These are phyloP conservation scores for Plagodis dolabraria DNA, from an alignment of 2,888 invertebrate species.

Conservation along the genomic window DNA sequence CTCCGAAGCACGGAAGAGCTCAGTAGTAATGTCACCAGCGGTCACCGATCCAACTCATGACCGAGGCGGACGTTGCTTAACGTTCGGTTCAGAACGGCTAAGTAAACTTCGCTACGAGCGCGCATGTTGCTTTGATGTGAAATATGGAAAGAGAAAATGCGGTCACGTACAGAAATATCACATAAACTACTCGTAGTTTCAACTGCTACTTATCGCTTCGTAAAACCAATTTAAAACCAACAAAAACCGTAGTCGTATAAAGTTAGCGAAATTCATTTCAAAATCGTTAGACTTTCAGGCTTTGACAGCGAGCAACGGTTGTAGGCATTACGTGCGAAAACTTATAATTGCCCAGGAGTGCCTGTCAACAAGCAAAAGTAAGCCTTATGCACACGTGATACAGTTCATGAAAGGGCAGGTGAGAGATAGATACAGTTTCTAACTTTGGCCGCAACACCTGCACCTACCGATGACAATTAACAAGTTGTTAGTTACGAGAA, in stretches of 20 bases:
- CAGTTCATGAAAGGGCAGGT: slow-evolving; percentile 8
- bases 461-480: slow-evolving; percentile 34
- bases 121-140: no score
- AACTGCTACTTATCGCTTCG: neutral
- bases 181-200: no score
- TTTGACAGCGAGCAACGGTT: slow-evolving; percentile 30
- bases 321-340: slow-evolving; percentile 39
- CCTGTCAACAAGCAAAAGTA: slow-evolving; percentile 13
- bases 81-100: no score
- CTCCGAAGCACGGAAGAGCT: no score
- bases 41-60: no score
- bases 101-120: no score
- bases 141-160: no score
- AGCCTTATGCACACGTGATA: slow-evolving; percentile 5
- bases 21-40: no score
- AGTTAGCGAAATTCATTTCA: slow-evolving; percentile 25
- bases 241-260: slow-evolving; percentile 17
- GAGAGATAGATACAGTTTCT: slow-evolving; percentile 4
- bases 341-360: slow-evolving; percentile 38
- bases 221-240: slow-evolving; percentile 11
- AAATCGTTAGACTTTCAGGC: slow-evolving; percentile 28
- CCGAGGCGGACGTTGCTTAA: no score
- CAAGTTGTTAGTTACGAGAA: slow-evolving; percentile 34
- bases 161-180: no score
- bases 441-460: slow-evolving; percentile 30